phyloP scores from a whole-genome alignment of 2,888 invertebrate genomes.

The Acleris cristana region DNA sequence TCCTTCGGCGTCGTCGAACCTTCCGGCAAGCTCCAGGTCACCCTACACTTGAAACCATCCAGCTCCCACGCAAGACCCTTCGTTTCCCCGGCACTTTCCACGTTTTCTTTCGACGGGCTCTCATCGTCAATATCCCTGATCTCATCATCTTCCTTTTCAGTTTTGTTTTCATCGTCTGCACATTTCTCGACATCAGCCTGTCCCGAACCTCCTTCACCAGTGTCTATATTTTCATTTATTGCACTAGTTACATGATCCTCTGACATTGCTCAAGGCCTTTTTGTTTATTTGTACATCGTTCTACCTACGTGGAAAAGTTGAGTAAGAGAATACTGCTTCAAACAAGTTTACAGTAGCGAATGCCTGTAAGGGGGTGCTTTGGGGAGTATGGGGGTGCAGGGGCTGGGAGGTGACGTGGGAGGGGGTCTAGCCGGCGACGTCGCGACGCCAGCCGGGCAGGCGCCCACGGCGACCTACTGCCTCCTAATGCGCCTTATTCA shows the following conservation, averaged over 20 bases:
- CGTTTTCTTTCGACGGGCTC: slow-evolving; percentile 42
- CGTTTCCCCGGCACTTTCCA: slow-evolving; percentile 43
- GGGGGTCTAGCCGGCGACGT: slow-evolving; percentile 62
- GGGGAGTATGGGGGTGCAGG: no score
- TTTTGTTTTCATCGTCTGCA: slow-evolving; percentile 49
- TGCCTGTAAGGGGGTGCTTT: slow-evolving; percentile 41
- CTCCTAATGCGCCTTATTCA: slow-evolving; percentile 50
- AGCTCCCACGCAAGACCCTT: slow-evolving; percentile 65
- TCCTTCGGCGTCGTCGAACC: slow-evolving; percentile 67
- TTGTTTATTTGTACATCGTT: slow-evolving; percentile 49
- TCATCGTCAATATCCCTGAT: slow-evolving; percentile 1
- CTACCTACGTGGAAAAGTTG: slow-evolving; percentile 20
- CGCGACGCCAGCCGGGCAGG: slow-evolving; percentile 80
- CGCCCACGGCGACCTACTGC: slow-evolving; percentile 64
- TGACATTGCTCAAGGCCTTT: slow-evolving; percentile 69
- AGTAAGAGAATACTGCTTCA: slow-evolving; percentile 18
- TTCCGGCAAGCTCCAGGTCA: slow-evolving; percentile 78
- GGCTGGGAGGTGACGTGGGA: slow-evolving; percentile 37
- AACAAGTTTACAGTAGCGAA: slow-evolving; percentile 30
- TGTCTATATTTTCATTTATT: slow-evolving; percentile 49
- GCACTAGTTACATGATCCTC: slow-evolving; percentile 64
- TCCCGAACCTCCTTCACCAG: slow-evolving; percentile 42
- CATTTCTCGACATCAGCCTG: slow-evolving; percentile 45
- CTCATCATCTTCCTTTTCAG: slow-evolving; percentile 41
- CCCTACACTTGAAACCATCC: slow-evolving; percentile 66